Base-by-base conservation (phyloP, 2,113 vertebrate species). In the Thomomys bottae region DNA sequence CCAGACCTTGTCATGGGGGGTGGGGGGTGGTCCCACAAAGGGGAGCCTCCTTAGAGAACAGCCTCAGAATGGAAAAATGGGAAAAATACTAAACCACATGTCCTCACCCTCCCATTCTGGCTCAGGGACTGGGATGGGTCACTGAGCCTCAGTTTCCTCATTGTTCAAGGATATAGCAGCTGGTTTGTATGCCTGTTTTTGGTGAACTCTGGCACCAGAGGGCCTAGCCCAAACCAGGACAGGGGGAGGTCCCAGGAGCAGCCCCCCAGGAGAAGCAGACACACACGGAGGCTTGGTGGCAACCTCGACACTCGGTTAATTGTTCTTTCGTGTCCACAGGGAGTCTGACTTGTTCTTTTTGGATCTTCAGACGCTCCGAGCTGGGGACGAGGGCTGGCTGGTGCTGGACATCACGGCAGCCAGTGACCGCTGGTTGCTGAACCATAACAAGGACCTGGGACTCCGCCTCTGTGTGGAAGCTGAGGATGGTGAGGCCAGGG, bases 401-500 rank as follows among this genome's bases (percentile, higher is more conserved):
- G 99, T 98, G 84, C 99, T 99, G 23, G 99, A 99, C 0, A 97
- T 99, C 96, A 99, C 99, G 1, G 98, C 99, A 0, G 99, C 99
- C 96, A 98, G 99, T 95, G 98, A 97, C 97, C 98, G 98, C 97
- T 99, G 99, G 99, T 96, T 99, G 3, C 95, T 98, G 87, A 98
- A 98, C 71, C 98, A 97, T 3, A 98, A 98, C 94, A 97, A 98
- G 97, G 98, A 98, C 97, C 97, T 99, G 97, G 99, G 98, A 87
- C 98, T 99, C 80, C 98, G 99, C 4, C 98, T 99, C 40, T 99
- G 98, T 0, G 99, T 99, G 96, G 99, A 99, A 97, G 99, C 98
- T 0, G 98, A 99, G 0, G 98, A 99, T 0, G 99, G 99, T 99
- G 95, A 97, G 98, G 1, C 20, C 7, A 42, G 59, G 68, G 34